These are phyloP conservation scores for Troilus luridus DNA, from an alignment of 2,888 invertebrate genomes.

Conservation along the genomic window DNA sequence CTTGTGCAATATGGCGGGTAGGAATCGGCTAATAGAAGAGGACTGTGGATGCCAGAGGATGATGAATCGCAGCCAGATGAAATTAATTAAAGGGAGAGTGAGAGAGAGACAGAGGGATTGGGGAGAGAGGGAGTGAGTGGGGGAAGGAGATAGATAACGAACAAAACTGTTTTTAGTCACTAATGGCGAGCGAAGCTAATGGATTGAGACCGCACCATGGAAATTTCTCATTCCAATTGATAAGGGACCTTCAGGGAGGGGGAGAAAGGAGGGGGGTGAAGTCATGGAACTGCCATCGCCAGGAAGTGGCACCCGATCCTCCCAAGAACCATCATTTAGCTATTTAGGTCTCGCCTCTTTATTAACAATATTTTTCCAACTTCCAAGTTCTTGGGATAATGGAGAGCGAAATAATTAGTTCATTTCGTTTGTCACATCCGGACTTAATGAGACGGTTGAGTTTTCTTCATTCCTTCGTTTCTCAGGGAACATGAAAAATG, in stretches of 20 bases:
- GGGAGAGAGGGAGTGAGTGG: too few species aligned
- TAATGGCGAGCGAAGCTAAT: slow-evolving; percentile 49
- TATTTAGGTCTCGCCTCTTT: background rate
- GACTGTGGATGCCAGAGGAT: slow-evolving; percentile 23
- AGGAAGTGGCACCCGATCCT: background rate
- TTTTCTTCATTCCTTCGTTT: too few species aligned
- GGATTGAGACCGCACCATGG: slow-evolving; percentile 29
- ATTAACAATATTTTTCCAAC: background rate
- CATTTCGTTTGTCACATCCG: too few species aligned
- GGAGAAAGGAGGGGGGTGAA: background rate
- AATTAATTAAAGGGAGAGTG: background rate
- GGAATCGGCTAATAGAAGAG: background rate
- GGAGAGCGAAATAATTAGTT: too few species aligned
- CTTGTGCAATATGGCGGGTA: background rate
- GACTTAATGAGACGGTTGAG: too few species aligned
- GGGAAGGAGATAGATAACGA: slow-evolving; percentile 11
- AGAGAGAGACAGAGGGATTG: too few species aligned
- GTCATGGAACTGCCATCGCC: slow-evolving; percentile 18
- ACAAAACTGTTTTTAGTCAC: slow-evolving; percentile 45
- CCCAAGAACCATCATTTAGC: background rate
- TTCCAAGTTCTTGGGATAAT: background rate
- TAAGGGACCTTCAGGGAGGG: background rate
- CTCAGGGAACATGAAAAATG: too few species aligned
- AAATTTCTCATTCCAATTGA: slow-evolving; percentile 49
- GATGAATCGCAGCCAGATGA: slow-evolving; percentile 42